Evolutionary conservation across 2,888 invertebrate species (phyloP), one percentile per base, ranked within the genome.

Genomic region (Cataglyphis altisquamis): DNA sequence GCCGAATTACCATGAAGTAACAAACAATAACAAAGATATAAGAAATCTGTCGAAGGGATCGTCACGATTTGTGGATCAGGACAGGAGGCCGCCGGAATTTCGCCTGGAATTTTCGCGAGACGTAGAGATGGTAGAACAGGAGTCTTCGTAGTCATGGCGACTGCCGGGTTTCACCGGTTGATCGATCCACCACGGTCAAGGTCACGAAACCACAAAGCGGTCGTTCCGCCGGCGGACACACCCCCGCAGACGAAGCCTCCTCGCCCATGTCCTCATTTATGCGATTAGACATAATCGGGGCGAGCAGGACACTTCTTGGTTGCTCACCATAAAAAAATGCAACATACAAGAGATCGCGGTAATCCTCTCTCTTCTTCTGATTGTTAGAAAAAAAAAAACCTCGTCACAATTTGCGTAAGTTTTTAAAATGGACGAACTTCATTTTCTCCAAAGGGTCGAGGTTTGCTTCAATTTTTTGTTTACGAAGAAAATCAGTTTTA

Each of bases 121-220:
- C 36, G 70, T 80, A 66, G 81, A 74, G 85, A 85, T 62, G 85
- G 84, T 84, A 85, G 82, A 85, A 84, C 88, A 92, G 91, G 89
- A 91, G 89, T 90, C 91, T 91, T 89, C 91, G 94, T 94, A 94
- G 94, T 89, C 94, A 94, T 94, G 94, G 94, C 88, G 94, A 94
- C 94, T 94, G 94, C 93, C 92, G 92, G 94, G 94, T 90, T 93
- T 91, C 91, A 88, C 84, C 87, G 89, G 82, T 88, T 91, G 92
- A 94, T 94, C 94, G 94, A 94, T 94, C 93, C 92, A 87, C 92
- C 93, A 92, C 93, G 94, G 94, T 94, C 94, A 94, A 94, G 94
- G 94, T 94, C 94, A 92, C 84, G 84, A 90, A 90, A 90, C 89
- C 89, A 82, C 90, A 90, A 90, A 89, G 82, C 86, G 84, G 57